Conservation (phyloP, 2,113 vertebrate species). For the Alouatta palliata region DNA sequence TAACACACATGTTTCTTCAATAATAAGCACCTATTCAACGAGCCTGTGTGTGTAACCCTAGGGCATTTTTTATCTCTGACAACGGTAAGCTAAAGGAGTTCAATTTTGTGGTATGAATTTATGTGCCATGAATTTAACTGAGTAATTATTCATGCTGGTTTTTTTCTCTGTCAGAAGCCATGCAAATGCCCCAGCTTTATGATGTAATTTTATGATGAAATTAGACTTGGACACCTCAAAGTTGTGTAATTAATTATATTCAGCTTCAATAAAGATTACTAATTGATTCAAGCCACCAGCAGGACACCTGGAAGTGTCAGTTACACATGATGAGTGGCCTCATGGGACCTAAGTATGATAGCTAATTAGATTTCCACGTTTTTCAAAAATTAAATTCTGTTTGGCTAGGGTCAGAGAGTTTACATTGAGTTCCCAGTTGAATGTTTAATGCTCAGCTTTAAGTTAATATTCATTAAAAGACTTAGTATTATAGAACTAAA, state of each 20-base stretch:
- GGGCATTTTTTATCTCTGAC: neutral
- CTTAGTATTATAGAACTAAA: neutral
- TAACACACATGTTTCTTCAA: neutral
- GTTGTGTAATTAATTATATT: constrained; percentile 55
- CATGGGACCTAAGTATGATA: neutral
- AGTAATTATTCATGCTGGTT: neutral
- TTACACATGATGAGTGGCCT: neutral
- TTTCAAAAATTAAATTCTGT: neutral
- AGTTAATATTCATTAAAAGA: neutral
- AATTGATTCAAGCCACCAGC: constrained; percentile 29
- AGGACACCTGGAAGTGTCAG: neutral
- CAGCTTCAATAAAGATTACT: neutral
- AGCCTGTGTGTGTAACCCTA: neutral
- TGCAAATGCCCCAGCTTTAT: neutral
- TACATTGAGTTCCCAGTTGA: neutral
- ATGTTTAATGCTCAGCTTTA: neutral
- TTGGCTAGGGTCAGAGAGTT: neutral
- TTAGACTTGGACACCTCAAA: constrained; percentile 36
- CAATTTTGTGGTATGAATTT: neutral
- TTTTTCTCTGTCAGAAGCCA: neutral
- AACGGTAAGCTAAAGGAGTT: neutral
- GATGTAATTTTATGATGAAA: constrained; percentile 45
- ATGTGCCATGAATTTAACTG: neutral
- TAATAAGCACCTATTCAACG: neutral
- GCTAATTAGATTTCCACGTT: constrained; percentile 4